phyloP scores from a whole-genome alignment of 2,888 invertebrate species.

The Helleia helle region DNA sequence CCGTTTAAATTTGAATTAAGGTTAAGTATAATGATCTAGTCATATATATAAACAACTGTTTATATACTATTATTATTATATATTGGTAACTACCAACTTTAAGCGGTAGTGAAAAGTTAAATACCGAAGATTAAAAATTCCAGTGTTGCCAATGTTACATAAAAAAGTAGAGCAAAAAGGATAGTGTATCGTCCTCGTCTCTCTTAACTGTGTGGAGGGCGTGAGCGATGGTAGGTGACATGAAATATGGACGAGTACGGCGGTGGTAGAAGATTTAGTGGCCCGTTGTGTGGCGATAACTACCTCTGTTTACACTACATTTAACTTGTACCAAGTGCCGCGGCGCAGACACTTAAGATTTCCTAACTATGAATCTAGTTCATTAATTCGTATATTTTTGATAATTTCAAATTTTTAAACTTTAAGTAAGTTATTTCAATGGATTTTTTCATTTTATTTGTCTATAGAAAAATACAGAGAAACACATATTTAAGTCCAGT shows the following conservation, averaged over 20 bases:
- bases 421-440: too few species aligned
- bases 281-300: constrained; percentile 53
- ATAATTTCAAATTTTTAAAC: background rate
- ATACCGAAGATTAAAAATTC: background rate
- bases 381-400: background rate
- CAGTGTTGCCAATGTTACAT: background rate
- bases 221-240: constrained; percentile 44
- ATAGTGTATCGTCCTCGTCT: background rate
- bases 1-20: too few species aligned
- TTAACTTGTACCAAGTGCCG: constrained; percentile 60
- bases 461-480: too few species aligned
- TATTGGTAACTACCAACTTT: too few species aligned
- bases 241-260: constrained; percentile 40
- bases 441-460: too few species aligned
- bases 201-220: constrained; percentile 19
- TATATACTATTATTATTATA: too few species aligned
- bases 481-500: too few species aligned
- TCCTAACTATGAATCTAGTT: background rate
- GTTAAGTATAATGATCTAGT: too few species aligned
- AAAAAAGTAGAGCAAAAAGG: constrained; percentile 18
- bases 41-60: too few species aligned
- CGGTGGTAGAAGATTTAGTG: constrained; percentile 50
- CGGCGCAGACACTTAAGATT: constrained; percentile 6
- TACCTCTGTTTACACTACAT: constrained; percentile 67
- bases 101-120: too few species aligned